Evolutionary conservation across 2,113 vertebrate species (phyloP).

Genomic region (Notarius quadriscutis): DNA sequence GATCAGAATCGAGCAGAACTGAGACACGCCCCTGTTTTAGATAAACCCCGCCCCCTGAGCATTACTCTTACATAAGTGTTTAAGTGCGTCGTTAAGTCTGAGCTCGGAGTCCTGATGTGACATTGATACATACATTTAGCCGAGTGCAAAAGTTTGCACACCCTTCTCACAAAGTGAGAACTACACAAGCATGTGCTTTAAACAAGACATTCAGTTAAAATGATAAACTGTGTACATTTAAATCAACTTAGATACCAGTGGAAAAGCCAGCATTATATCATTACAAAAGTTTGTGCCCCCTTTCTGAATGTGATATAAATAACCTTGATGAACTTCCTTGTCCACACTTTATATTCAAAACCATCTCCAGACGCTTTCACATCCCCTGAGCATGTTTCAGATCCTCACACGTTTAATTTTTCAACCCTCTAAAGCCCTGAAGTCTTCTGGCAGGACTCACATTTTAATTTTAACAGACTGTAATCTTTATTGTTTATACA

Average conservation of each 20-base stretch:
- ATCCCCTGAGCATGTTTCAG: background rate
- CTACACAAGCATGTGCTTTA: background rate
- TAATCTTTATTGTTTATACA: background rate
- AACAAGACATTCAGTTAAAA: background rate
- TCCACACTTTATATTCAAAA: background rate
- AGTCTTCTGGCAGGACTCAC: background rate
- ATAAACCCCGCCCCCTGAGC: background rate
- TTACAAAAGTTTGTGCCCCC: background rate
- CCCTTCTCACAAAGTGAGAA: no score
- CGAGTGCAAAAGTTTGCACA: background rate
- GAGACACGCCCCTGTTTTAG: background rate
- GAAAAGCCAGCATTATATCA: background rate
- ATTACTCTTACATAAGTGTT: background rate
- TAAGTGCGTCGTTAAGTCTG: background rate
- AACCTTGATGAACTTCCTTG: background rate
- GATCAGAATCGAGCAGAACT: background rate
- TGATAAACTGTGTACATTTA: background rate
- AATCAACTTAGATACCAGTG: background rate
- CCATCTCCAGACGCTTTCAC: background rate
- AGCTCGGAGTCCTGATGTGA: background rate
- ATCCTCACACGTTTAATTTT: background rate
- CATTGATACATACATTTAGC: background rate
- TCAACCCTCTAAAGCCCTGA: background rate
- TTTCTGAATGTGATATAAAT: background rate
- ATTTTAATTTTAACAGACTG: background rate